Evolutionary conservation across 1,140 invertebrate species (phyloP), one percentile per base, ranked within the genome.

Genomic region (Calliopsis andreniformis): DNA sequence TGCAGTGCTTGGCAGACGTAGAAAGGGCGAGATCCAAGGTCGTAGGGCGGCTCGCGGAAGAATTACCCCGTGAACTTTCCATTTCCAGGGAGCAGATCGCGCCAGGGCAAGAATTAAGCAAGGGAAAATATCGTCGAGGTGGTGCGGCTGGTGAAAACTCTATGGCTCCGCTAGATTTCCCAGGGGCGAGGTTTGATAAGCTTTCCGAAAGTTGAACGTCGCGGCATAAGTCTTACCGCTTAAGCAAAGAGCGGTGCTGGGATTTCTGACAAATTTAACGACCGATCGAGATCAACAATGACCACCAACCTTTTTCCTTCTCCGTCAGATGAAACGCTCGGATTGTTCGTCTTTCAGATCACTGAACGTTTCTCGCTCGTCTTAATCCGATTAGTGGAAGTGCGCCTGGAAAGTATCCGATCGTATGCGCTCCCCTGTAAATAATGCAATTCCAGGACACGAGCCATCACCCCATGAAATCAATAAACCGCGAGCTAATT

Each of bases 401-500:
- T 16, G 49, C 10, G 30, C 51, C 28, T 32, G 39, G 47, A 75
- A 75, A 75, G 67, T 75, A 67, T 66, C 67, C 62, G 39, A 45
- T 14, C 39, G 20, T 1, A 42, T 12, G 25, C 43, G 59, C 14
- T 10, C n/a, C 51, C n/a, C 20, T 14, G 45, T 45, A 56, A 47
- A 75, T 73, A 73, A 73, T 73, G 71, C 71, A 55, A 75, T 75
- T 47, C 64, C 23, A 28, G 20, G 28, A 20, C 23, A 51, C 62
- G 62, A 67, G 56, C 53, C 62, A 56, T 73, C 71, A 32, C 62
- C n/a, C 51, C 20, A 49, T 45, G 71, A 73, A 73, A 66, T 62
- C 71, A 66, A 66, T 66, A 56, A 73, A 73, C 71, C 71, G 28
- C 71, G 39, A 35, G 39, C 49, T 73, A 73, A 73, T 73, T 66